Conservation (phyloP, 2,113 vertebrate species). For the Caretta caretta region DNA sequence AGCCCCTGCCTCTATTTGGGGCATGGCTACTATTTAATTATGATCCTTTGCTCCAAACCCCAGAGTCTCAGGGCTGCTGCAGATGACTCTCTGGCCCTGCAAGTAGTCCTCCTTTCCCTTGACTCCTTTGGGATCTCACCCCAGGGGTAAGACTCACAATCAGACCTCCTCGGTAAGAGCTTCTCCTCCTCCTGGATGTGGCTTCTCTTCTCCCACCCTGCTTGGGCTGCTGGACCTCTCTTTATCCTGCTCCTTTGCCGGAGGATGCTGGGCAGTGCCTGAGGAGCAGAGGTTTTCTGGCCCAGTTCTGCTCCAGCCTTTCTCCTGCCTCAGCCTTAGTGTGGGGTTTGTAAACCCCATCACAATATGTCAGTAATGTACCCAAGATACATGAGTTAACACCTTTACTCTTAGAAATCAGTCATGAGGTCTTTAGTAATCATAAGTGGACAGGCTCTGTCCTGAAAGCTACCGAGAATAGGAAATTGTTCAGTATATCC, state of each 20-base stretch:
- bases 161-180: not conserved
- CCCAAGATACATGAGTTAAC: not conserved
- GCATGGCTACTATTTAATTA: not conserved
- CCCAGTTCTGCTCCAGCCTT: accelerated
- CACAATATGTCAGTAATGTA: not conserved
- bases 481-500: not conserved
- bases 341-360: not conserved
- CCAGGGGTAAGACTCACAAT: not conserved
- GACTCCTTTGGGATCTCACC: no score
- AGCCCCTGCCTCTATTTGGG: not conserved
- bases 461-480: no score
- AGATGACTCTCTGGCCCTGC: not conserved
- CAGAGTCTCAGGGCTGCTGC: not conserved
- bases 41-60: not conserved
- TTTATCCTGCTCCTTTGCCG: not conserved
- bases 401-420: not conserved
- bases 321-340: not conserved
- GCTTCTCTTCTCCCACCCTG: no score
- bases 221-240: not conserved
- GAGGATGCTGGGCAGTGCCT: not conserved
- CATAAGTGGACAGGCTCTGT: not conserved
- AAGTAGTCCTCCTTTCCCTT: not conserved
- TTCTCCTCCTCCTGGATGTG: not conserved
- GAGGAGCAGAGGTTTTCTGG: not conserved
- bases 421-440: not conserved